These are phyloP conservation scores for Cranoglanis bouderius DNA, from an alignment of 2,113 vertebrate species.

Conservation along the genomic window DNA sequence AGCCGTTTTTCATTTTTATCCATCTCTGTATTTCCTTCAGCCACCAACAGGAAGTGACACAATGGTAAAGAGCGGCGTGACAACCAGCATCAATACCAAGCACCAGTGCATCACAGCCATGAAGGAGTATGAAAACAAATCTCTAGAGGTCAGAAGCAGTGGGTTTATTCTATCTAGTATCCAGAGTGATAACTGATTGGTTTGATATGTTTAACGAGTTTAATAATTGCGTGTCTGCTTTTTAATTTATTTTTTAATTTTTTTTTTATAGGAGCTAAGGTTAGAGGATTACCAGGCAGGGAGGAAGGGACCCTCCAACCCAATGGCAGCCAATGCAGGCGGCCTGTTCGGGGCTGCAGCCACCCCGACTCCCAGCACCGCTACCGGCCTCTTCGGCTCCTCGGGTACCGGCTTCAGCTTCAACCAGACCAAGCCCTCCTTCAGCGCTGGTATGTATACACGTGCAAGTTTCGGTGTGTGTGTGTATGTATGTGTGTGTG, in stretches of 20 bases:
- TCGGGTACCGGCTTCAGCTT: slow-evolving; percentile 85
- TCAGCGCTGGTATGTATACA: slow-evolving; percentile 78
- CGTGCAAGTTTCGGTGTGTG: not conserved
- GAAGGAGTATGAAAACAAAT: slow-evolving; percentile 98
- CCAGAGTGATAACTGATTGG: not conserved
- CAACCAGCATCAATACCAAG: slow-evolving; percentile 96
- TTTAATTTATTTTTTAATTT: too few relatives aligned
- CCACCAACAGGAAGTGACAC: slow-evolving; percentile 91
- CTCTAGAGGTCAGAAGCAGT: slow-evolving; percentile 75
- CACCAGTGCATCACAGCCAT: slow-evolving; percentile 99
- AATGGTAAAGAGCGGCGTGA: slow-evolving; percentile 94
- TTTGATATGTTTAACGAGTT: not conserved
- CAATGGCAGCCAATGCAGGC: slow-evolving; percentile 75
- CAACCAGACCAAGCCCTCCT: slow-evolving; percentile 85
- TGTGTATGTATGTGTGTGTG: too few relatives aligned
- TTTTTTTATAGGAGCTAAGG: slow-evolving; percentile 77
- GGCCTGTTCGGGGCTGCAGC: slow-evolving; percentile 81
- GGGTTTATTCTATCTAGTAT: not conserved
- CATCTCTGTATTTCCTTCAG: slow-evolving; percentile 61
- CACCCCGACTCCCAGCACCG: slow-evolving; percentile 80
- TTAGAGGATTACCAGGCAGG: slow-evolving; percentile 95
- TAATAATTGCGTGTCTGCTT: not conserved
- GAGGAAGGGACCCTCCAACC: slow-evolving; percentile 88
- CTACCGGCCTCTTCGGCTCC: slow-evolving; percentile 87
- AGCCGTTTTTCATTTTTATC: not conserved